These are phyloP conservation scores for Hippocampus mohnikei DNA, from an alignment of 2,113 vertebrate species.

Conservation along the genomic window DNA sequence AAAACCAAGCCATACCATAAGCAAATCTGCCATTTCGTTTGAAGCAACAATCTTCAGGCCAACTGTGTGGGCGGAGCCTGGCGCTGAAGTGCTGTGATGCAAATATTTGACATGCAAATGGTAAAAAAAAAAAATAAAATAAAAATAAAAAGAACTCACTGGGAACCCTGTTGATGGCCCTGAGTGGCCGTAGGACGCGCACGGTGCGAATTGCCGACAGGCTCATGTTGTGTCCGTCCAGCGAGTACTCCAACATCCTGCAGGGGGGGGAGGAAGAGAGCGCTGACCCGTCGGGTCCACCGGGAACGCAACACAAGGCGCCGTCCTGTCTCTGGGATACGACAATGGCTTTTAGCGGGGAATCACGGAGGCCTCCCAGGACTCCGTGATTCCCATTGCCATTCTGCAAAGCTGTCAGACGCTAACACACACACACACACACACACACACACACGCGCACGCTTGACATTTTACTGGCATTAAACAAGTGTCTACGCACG, in stretches of 20 bases:
- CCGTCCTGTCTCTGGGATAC: slow-evolving; percentile 32
- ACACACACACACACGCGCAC: slow-evolving; percentile 46
- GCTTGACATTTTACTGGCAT: slow-evolving; percentile 78
- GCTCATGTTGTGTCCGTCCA: slow-evolving; percentile 95
- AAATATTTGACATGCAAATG: background rate
- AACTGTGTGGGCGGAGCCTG: background rate
- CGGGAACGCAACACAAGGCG: slow-evolving; percentile 33
- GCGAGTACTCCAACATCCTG: slow-evolving; percentile 98
- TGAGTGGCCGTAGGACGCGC: slow-evolving; percentile 89
- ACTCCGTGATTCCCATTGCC: slow-evolving; percentile 50
- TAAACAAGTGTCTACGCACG: slow-evolving; percentile 70
- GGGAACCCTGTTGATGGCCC: slow-evolving; percentile 98
- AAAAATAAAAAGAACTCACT: slow-evolving; percentile 76
- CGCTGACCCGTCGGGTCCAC: slow-evolving; percentile 22
- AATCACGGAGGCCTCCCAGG: slow-evolving; percentile 54
- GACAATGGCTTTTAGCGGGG: slow-evolving; percentile 52
- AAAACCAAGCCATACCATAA: no score
- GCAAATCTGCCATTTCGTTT: no score
- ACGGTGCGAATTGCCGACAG: slow-evolving; percentile 95
- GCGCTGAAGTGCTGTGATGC: background rate
- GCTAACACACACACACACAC: no score
- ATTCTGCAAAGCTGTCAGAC: slow-evolving; percentile 46
- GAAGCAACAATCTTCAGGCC: no score
- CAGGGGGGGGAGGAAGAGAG: slow-evolving; percentile 24
- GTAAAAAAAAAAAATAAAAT: no score